These are phyloP conservation scores for Ceratotherium simum DNA, from an alignment of 2,113 vertebrate species.

Conservation along the genomic window DNA sequence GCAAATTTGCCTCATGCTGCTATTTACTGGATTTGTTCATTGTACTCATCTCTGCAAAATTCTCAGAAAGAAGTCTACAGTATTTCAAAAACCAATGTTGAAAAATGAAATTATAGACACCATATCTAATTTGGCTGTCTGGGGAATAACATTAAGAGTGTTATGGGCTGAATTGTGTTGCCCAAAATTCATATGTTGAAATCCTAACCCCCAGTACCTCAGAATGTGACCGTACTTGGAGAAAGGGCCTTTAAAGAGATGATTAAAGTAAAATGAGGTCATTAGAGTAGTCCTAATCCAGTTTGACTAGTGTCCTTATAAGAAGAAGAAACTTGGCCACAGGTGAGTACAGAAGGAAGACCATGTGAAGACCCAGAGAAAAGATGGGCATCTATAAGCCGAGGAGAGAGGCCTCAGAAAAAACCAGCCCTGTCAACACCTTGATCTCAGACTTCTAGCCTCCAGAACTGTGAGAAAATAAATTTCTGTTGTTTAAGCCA, in stretches of 20 bases:
- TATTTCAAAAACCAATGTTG: background rate
- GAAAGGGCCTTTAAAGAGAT: background rate
- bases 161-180: background rate
- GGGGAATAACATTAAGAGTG: background rate
- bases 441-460: background rate
- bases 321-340: background rate
- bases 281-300: background rate
- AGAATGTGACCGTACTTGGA: background rate
- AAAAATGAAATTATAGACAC: background rate
- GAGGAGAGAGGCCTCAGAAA: background rate
- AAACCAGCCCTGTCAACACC: background rate
- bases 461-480: background rate
- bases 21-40: background rate
- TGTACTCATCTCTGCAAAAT: background rate
- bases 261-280: background rate
- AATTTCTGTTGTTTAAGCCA: background rate
- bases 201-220: background rate
- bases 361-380: background rate
- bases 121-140: background rate
- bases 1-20: background rate
- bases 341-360: background rate
- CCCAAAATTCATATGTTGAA: background rate
- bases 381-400: background rate
- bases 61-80: background rate
- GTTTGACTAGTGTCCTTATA: background rate